phyloP scores from a whole-genome alignment of 2,888 invertebrate genomes.

The Peribatodes rhomboidaria region DNA sequence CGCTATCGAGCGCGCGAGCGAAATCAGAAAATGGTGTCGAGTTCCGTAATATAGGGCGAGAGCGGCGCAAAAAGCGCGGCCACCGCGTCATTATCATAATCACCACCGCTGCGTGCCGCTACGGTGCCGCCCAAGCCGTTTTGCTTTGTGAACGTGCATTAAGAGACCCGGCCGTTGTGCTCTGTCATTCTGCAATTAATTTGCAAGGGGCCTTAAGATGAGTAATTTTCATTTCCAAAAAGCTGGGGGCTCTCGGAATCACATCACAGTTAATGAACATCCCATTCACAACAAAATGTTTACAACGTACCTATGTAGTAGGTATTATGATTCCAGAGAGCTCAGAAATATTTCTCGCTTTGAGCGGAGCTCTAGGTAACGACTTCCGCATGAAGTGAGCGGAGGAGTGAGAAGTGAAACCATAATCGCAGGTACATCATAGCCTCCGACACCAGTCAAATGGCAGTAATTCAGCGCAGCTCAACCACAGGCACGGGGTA shows the following conservation, averaged over 20 bases:
- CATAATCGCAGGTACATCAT: constrained; percentile 49
- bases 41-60: constrained; percentile 77
- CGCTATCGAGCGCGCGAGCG: constrained; percentile 54
- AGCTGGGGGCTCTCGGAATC: constrained; percentile 40
- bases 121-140: constrained; percentile 79
- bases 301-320: neutral
- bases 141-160: constrained; percentile 84
- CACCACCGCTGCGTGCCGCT: constrained; percentile 80
- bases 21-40: constrained; percentile 76
- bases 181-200: constrained; percentile 84
- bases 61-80: constrained; percentile 81
- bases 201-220: constrained; percentile 73
- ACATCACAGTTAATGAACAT: constrained; percentile 46
- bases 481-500: constrained; percentile 77
- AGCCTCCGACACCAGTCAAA: constrained; percentile 69
- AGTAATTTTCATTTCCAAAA: constrained; percentile 64
- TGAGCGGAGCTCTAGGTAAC: constrained; percentile 18
- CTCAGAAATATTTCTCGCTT: constrained; percentile 10
- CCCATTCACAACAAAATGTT: constrained; percentile 38
- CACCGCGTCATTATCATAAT: constrained; percentile 85
- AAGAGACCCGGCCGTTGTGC: constrained; percentile 80
- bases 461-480: constrained; percentile 78
- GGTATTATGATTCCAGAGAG: constrained; percentile 6
- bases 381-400: constrained; percentile 23
- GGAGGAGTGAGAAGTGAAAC: constrained; percentile 42